Evolutionary conservation across 2,113 vertebrate genomes (phyloP).

Genomic region (Perognathus longimembris): DNA sequence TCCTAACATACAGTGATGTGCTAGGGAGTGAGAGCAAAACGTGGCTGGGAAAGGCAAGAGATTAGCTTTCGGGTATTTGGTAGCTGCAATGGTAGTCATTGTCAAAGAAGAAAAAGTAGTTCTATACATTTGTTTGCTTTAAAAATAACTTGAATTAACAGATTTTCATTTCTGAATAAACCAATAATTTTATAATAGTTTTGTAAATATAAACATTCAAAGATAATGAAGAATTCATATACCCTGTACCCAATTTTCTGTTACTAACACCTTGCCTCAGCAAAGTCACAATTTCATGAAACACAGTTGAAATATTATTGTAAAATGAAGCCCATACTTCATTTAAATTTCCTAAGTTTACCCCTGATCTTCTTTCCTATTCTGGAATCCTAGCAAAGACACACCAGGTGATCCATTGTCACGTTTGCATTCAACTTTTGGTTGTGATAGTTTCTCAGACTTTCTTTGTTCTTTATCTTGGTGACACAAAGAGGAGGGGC

Average conservation of each 20-base stretch:
- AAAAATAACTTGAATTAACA: not conserved
- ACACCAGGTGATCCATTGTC: not conserved
- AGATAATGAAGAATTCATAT: not conserved
- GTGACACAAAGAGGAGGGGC: no score
- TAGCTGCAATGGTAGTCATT: not conserved
- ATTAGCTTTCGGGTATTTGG: not conserved
- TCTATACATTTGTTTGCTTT: not conserved
- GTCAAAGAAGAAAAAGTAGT: conserved; percentile 5
- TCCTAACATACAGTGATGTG: not conserved
- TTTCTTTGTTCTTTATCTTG: not conserved
- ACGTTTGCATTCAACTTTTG: not conserved
- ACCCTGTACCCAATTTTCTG: not conserved
- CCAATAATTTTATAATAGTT: conserved; percentile 8
- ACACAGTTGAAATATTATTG: not conserved
- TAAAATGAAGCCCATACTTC: not conserved
- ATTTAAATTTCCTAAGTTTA: not conserved
- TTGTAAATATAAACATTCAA: not conserved
- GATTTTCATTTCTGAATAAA: not conserved
- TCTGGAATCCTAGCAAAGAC: no score
- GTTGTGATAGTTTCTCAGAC: not conserved
- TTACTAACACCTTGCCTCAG: not conserved
- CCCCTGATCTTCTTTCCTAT: not conserved
- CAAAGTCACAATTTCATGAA: not conserved
- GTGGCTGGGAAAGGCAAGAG: not conserved
- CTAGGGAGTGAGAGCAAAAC: not conserved